Conservation (phyloP, 2,113 vertebrate species). For the Bungarus multicinctus region DNA sequence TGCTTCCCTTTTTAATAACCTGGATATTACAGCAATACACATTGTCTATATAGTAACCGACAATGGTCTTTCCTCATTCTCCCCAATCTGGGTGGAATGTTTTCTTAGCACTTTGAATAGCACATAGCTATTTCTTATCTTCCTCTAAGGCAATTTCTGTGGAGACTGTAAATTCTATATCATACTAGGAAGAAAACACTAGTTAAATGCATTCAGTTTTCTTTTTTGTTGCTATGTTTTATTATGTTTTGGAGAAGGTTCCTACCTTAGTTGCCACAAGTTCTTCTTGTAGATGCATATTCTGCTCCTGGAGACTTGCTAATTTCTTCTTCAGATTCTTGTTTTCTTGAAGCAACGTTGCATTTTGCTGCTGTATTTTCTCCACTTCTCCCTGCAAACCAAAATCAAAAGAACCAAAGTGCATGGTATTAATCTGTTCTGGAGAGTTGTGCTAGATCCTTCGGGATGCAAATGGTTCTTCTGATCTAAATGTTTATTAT, state of each 20-base stretch:
- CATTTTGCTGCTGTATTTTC: slow-evolving; percentile 62
- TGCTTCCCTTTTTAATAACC: neutral
- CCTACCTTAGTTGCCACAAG: slow-evolving; percentile 54
- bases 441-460: neutral
- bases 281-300: slow-evolving; percentile 37
- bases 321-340: slow-evolving; percentile 55
- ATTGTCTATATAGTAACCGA: neutral
- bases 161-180: neutral
- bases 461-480: neutral
- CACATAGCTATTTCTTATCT: neutral
- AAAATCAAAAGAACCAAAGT: neutral
- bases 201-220: neutral
- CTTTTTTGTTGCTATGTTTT: neutral
- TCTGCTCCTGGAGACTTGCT: slow-evolving; percentile 52
- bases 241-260: neutral
- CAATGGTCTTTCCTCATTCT: neutral
- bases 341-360: slow-evolving; percentile 55
- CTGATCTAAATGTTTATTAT: neutral
- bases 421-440: neutral
- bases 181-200: neutral
- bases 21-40: neutral
- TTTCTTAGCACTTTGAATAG: neutral
- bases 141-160: neutral
- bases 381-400: slow-evolving; percentile 60
- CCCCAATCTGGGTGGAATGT: neutral